phyloP scores from a whole-genome alignment of 2,888 invertebrate genomes.

The Pristionchus maxplancki region DNA sequence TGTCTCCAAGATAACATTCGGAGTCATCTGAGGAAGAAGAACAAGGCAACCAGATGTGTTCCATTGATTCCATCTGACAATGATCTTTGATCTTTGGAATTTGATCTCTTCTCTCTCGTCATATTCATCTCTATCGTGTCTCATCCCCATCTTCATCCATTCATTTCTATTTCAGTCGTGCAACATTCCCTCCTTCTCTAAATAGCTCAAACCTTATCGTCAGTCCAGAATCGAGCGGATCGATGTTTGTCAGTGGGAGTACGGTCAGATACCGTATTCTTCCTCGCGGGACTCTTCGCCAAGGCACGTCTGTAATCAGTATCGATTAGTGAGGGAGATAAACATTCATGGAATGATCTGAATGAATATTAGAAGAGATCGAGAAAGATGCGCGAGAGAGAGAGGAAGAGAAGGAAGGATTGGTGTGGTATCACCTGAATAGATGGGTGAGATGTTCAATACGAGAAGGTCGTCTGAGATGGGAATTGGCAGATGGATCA shows the following conservation, averaged over 20 bases:
- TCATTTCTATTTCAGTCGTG: neutral
- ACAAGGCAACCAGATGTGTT: constrained; percentile 77
- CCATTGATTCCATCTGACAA: constrained; percentile 66
- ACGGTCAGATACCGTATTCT: constrained; percentile 74
- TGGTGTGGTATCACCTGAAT: constrained; percentile 66
- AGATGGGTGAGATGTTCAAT: constrained; percentile 76
- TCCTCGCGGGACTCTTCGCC: constrained; percentile 76
- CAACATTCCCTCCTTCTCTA: neutral
- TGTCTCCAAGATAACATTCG: constrained; percentile 77
- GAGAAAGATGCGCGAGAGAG: neutral
- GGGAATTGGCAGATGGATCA: constrained; percentile 71
- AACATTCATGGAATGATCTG: neutral
- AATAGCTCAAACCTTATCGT: constrained; percentile 66
- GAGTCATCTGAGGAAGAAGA: constrained; percentile 73
- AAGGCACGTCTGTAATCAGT: constrained; percentile 73
- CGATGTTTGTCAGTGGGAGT: constrained; percentile 74
- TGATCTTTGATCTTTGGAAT: too few relatives aligned
- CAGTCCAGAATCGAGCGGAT: constrained; percentile 75
- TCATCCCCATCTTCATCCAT: too few relatives aligned
- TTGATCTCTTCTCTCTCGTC: neutral
- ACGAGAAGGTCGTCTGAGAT: constrained; percentile 72
- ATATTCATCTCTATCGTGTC: neutral
- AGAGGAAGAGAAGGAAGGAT: neutral
- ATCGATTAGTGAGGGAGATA: neutral
- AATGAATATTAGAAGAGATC: neutral